A percentile compares a stretch with the other conserved stretches of the same genome.
Conservation (phyloP, 2,797 vertebrate species). For the Chlorospingus semifuscus region DNA sequence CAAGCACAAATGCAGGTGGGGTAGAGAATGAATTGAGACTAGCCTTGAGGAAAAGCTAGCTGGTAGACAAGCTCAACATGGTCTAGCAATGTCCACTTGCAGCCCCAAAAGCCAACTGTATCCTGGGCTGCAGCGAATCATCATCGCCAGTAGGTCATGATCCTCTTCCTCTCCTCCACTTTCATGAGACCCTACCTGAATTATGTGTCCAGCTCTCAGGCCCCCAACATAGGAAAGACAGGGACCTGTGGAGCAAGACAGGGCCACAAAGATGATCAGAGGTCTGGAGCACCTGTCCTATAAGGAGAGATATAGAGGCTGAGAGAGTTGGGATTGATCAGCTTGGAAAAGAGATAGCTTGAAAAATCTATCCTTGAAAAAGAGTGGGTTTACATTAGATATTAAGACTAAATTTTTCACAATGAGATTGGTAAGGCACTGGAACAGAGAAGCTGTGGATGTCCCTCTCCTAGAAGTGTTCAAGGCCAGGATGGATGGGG, state of each 20-base stretch:
- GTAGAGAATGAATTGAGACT: background rate
- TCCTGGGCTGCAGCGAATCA: background rate
- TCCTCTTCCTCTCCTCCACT: background rate
- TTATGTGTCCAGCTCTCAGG: background rate
- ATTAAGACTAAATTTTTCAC: background rate
- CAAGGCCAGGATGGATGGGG: background rate
- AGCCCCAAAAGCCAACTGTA: background rate
- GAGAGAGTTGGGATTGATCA: background rate
- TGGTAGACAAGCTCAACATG: too few relatives aligned
- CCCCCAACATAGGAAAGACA: background rate
- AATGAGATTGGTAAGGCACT: background rate
- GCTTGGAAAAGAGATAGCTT: background rate
- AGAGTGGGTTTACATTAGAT: background rate
- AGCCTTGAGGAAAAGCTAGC: background rate
- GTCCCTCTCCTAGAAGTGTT: background rate
- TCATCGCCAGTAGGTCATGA: background rate
- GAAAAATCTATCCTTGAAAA: background rate
- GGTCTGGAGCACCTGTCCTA: background rate
- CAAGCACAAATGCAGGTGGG: background rate
- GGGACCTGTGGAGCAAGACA: background rate
- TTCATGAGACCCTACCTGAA: background rate
- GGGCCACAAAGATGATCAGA: background rate
- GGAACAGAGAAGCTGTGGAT: background rate
- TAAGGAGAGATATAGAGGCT: background rate
- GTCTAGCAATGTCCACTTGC: background rate